phyloP scores from a whole-genome alignment of 2,797 vertebrate species.

The Sebastes diaconus region DNA sequence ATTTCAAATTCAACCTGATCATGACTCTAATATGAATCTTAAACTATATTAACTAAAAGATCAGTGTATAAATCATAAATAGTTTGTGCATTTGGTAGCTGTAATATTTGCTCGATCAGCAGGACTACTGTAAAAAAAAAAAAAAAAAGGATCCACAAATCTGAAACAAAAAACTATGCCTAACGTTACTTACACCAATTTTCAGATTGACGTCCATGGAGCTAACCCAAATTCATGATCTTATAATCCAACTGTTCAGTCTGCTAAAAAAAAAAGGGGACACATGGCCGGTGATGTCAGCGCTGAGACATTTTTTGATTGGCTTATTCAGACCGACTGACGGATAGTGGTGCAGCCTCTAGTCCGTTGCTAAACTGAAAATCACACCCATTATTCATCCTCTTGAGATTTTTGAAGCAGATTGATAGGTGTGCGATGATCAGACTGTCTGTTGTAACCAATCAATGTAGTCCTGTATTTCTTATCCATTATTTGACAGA shows the following conservation, averaged over 20 bases:
- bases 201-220: constrained; percentile 66
- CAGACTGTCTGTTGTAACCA: not conserved
- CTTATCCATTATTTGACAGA: not conserved
- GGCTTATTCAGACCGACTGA: constrained; percentile 20
- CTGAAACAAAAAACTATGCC: constrained; percentile 48
- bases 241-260: constrained; percentile 66
- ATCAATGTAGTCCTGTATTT: not conserved
- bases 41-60: not conserved
- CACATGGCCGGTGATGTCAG: constrained; percentile 48
- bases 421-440: not conserved
- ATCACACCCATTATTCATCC: not conserved
- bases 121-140: not conserved
- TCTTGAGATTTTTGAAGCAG: not conserved
- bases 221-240: constrained; percentile 77
- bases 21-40: too few relatives aligned
- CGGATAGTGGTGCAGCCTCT: constrained; percentile 11
- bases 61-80: not conserved
- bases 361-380: not conserved
- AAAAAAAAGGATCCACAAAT: constrained; percentile 39
- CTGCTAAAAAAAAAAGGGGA: constrained; percentile 35
- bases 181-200: constrained; percentile 65
- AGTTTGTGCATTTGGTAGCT: not conserved
- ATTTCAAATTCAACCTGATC: not conserved
- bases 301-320: constrained; percentile 13
- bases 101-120: constrained; percentile 17